Percentiles rank a stretch among this genome's conserved stretches.
phyloP scores from a whole-genome alignment of 2,113 vertebrate species.

The Cyprinodon variegatus region DNA sequence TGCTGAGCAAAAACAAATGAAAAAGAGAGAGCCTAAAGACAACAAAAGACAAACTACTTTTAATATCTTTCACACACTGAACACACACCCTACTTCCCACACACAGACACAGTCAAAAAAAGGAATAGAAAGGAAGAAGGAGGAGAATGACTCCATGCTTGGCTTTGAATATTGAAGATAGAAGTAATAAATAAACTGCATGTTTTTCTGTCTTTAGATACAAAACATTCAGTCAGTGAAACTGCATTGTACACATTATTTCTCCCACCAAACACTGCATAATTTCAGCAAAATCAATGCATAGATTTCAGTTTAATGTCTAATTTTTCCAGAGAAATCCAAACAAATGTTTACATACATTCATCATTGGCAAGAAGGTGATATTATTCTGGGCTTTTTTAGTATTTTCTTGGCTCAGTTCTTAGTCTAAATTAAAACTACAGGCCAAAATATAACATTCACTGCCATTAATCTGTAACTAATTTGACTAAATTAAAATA shows the following conservation, averaged over 20 bases:
- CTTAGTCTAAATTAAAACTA: too few relatives aligned
- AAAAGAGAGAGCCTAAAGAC: constrained; percentile 23
- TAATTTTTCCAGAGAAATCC: background rate
- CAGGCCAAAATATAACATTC: too few relatives aligned
- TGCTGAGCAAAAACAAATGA: constrained; percentile 13
- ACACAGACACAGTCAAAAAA: constrained; percentile 18
- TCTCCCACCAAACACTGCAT: background rate
- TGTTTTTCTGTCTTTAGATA: background rate
- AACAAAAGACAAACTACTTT: constrained; percentile 62
- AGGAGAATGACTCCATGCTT: background rate
- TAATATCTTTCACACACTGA: constrained; percentile 46
- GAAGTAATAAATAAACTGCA: background rate
- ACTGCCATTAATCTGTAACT: too few relatives aligned
- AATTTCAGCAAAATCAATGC: background rate
- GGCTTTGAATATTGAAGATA: background rate
- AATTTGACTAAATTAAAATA: too few relatives aligned
- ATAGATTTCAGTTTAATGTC: background rate
- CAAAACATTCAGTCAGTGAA: background rate
- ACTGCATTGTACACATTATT: background rate
- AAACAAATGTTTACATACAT: background rate
- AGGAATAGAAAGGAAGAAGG: constrained; percentile 8
- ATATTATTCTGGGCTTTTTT: background rate
- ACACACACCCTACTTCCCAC: too few relatives aligned
- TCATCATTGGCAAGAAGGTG: background rate
- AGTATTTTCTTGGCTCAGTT: too few relatives aligned